Conservation (phyloP, 2,888 invertebrate species). For the Mesorhabditis belari region DNA sequence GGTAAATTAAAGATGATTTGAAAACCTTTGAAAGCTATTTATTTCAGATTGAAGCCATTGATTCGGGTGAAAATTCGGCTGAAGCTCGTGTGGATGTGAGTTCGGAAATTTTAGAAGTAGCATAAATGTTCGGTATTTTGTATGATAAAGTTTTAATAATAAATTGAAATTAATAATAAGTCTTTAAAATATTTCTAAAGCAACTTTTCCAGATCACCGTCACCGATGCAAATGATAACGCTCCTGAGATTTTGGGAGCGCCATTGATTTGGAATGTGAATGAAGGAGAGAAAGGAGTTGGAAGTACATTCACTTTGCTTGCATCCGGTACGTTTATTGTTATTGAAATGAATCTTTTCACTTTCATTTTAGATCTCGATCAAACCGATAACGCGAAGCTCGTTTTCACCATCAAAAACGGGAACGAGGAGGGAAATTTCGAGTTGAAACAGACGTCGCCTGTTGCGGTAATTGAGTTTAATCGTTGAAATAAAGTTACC, state of each 20-base stretch:
- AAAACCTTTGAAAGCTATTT: not conserved
- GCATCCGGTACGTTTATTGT: not conserved
- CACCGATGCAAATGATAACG: constrained; percentile 9
- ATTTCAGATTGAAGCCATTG: constrained; percentile 16
- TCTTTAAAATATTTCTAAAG: not conserved
- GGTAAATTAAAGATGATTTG: not conserved
- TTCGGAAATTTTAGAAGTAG: not conserved
- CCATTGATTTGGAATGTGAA: constrained; percentile 30
- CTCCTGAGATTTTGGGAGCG: constrained; percentile 16
- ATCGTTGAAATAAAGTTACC: no score
- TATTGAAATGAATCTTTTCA: not conserved
- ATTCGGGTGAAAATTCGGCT: constrained; percentile 17
- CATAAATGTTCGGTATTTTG: not conserved
- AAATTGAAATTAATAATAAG: not conserved
- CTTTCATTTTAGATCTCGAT: constrained; percentile 6
- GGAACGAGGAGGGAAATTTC: constrained; percentile 17
- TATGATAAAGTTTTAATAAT: not conserved
- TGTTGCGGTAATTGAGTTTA: not conserved
- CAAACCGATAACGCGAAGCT: constrained; percentile 5
- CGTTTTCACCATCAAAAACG: constrained; percentile 15
- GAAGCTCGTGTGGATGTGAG: constrained; percentile 12
- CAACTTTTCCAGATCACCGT: constrained; percentile 10
- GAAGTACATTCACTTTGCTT: not conserved
- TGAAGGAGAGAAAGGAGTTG: constrained; percentile 10
- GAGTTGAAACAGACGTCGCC: constrained; percentile 8